Evolutionary conservation across 2,888 invertebrate genomes (phyloP).

Genomic region (Pristionchus maxplancki): DNA sequence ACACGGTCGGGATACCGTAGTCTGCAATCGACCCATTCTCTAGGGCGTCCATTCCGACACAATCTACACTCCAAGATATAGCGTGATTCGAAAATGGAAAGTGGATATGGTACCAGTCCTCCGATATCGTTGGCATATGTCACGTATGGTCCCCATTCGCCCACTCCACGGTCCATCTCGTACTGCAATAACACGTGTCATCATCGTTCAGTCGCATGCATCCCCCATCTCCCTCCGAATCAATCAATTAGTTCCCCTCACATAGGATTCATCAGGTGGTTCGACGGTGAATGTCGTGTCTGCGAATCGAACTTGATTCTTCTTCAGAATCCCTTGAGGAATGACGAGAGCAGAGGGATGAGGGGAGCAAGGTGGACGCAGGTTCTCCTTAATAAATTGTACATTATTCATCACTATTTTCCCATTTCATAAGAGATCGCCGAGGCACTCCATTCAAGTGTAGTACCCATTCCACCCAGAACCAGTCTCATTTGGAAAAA

Average conservation of each 20-base stretch:
- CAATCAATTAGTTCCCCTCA: too few species aligned
- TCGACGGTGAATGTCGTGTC: not conserved
- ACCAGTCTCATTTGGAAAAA: too few species aligned
- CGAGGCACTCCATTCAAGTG: too few species aligned
- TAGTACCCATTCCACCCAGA: too few species aligned
- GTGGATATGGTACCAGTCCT: not conserved
- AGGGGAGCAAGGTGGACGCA: not conserved
- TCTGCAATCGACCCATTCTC: slow-evolving; percentile 21
- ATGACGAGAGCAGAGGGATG: not conserved
- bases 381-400: not conserved
- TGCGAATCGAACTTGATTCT: not conserved
- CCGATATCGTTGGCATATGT: not conserved
- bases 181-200: not conserved
- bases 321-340: not conserved
- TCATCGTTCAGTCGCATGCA: not conserved
- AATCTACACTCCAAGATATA: too few species aligned
- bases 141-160: not conserved
- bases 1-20: not conserved
- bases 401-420: too few species aligned
- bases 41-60: too few species aligned
- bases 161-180: not conserved
- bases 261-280: not conserved
- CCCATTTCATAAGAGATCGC: too few species aligned
- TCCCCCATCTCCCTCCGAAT: not conserved
- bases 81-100: not conserved